Conservation (phyloP, 2,113 vertebrate genomes). For the Pagrus major region DNA sequence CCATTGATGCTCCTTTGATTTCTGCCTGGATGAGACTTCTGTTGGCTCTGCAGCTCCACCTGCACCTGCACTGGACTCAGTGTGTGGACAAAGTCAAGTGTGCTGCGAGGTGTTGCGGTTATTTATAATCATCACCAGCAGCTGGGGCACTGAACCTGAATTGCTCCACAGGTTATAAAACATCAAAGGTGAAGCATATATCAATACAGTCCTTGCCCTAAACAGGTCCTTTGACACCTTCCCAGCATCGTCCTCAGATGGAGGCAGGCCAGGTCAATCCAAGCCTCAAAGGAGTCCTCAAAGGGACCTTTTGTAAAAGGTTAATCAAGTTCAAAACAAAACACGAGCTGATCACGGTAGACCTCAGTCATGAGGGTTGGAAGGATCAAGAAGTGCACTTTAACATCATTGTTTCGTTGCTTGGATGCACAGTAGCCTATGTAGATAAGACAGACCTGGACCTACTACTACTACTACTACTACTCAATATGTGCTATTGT, state of each 20-base stretch:
- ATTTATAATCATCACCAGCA: constrained; percentile 21
- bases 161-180: constrained; percentile 50
- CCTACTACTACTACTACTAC: too few relatives aligned
- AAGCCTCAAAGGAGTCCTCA: neutral
- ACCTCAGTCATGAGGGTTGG: neutral
- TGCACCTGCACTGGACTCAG: neutral
- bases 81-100: constrained; percentile 5
- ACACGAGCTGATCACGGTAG: neutral
- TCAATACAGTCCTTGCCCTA: neutral
- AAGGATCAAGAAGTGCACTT: neutral
- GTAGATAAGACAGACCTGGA: constrained; percentile 37
- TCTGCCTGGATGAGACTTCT: neutral
- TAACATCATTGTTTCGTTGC: neutral
- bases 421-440: neutral
- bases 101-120: neutral
- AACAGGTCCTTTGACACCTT: neutral
- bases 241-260: neutral
- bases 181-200: constrained; percentile 9
- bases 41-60: neutral
- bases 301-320: neutral
- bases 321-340: neutral
- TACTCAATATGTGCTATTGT: neutral
- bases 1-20: constrained; percentile 43
- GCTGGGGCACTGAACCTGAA: neutral
- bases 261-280: neutral